phyloP scores from a whole-genome alignment of 2,888 invertebrate species.

The Eupithecia dodoneata region DNA sequence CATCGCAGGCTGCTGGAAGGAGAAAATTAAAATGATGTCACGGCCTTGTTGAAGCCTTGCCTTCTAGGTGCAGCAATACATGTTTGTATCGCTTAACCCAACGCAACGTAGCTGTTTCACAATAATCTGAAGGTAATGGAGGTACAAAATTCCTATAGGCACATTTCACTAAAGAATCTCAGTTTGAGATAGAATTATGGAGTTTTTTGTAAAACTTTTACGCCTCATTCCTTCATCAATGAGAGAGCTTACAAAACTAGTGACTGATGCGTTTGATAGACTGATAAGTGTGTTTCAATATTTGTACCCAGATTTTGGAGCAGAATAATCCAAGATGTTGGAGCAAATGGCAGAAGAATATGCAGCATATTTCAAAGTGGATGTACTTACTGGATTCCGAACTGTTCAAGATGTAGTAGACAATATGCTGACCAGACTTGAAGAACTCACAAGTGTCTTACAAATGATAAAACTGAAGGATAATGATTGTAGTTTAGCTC shows the following conservation, averaged over 20 bases:
- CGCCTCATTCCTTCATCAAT: slow-evolving; percentile 64
- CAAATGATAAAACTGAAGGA: slow-evolving; percentile 82
- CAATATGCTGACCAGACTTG: slow-evolving; percentile 87
- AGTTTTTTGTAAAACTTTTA: slow-evolving; percentile 66
- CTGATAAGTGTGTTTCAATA: slow-evolving; percentile 69
- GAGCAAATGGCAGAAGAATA: slow-evolving; percentile 82
- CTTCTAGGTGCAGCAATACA: slow-evolving; percentile 22
- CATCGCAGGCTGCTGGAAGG: background rate
- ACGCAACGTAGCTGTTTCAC: slow-evolving; percentile 42
- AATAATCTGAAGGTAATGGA: slow-evolving; percentile 49
- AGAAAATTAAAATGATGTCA: slow-evolving; percentile 23
- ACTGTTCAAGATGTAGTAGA: slow-evolving; percentile 86
- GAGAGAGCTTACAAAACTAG: slow-evolving; percentile 67
- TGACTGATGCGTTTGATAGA: slow-evolving; percentile 69
- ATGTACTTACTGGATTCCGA: slow-evolving; percentile 82
- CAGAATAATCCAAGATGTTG: slow-evolving; percentile 68
- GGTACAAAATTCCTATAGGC: slow-evolving; percentile 31
- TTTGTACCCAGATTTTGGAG: slow-evolving; percentile 77
- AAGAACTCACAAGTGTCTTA: slow-evolving; percentile 86
- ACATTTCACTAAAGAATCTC: slow-evolving; percentile 26
- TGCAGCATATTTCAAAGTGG: slow-evolving; percentile 81
- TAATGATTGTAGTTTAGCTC: slow-evolving; percentile 71
- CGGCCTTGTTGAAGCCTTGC: slow-evolving; percentile 32
- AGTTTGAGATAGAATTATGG: slow-evolving; percentile 54
- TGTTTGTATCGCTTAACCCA: slow-evolving; percentile 26